Base-by-base conservation (phyloP, 2,888 invertebrate genomes). In the Lacanobia wlatinum region DNA sequence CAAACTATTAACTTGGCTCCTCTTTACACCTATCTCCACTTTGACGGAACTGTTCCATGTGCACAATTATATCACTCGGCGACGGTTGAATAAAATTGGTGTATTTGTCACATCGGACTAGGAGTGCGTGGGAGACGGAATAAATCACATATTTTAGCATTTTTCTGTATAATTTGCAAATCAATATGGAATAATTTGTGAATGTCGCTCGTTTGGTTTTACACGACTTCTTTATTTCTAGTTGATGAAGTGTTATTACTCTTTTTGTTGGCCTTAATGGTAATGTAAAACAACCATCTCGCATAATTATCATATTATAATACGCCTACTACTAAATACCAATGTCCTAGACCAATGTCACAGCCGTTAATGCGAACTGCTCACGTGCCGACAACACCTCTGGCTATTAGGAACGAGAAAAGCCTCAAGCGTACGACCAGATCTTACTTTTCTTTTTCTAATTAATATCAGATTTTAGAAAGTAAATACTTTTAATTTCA, bases 141-240 rank as follows among this genome's bases (percentile, higher is more conserved):
- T 83, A 79, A 83, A 63, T 83, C 74, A 70, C 66, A 83, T 63
- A 73, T 70, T 79, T 80, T 80, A 73, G n/a, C 52, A 58, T 83
- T 72, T 80, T 77, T 80, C 64, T 83, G 52, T 60, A 28, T 67
- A 80, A 80, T 80, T 79, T 80, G 74, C 84, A 83, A 79, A 56
- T 83, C 74, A 73, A 80, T 79, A 59, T 60, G 56, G 65, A 70
- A 80, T 80, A 48, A 73, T 79, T 83, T 58, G 63, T 28, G 43
- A 48, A 48, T 60, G 48, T 63, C 56, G 59, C 43, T 66, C 50
- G 68, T 52, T 73, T 63, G 28, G 43, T 52, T 79, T 50, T 43
- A 63, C 60, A 46, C 28, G 40, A 34, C 21, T 64, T 64, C 43
- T 52, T 55, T 70, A 60, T 78, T 59, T 58, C 55, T 48, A 52